Evolutionary conservation across 2,888 invertebrate genomes (phyloP), one percentile per base, ranked within the genome.

Genomic region (Polydrusus cervinus): DNA sequence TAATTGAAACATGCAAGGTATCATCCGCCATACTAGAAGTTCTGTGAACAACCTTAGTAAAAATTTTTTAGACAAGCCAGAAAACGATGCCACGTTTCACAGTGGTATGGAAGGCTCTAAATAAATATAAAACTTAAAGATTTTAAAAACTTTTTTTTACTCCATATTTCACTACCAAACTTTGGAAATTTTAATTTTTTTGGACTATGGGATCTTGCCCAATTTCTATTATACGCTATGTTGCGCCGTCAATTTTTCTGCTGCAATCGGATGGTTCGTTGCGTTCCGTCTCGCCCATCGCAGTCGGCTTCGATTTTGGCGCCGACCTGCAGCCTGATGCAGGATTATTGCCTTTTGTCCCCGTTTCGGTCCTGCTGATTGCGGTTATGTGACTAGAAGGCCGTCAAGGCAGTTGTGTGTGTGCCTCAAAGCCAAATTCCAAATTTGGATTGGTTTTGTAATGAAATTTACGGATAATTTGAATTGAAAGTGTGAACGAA

Each of bases 381-480:
- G 70, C 61, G 61, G 70, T 70, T 70, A 70, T 70, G 62, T 61
- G 70, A 70, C 70, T 3, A 61, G 61, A 70, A 43, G 45, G 61
- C 60, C 60, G 45, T 60, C 13, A 18, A 11, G 49, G 38, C 60
- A n/a, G 30, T 49, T 38, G 45, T 16, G 34, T 69, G 60, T 43
- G 57, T 14, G 14, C 40, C 16, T 8, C 30, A 9, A 43, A 25
- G 57, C 30, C 18, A 43, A 25, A 18, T 49, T 49, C 18, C 45
- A 13, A n/a, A 43, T 40, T 61, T 40, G 61, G 16, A 11, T 43
- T 61, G 20, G 10, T 34, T 30, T 60, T 7, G 14, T 60, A n/a
- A 34, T 34, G 8, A 47, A 2, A 43, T 43, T 43, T 6, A n/a
- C 43, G 13, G n/a, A n/a, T n/a, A 7, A n/a, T 16, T 47, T 9